phyloP scores from a whole-genome alignment of 2,888 invertebrate species.

The Nasonia oneida region DNA sequence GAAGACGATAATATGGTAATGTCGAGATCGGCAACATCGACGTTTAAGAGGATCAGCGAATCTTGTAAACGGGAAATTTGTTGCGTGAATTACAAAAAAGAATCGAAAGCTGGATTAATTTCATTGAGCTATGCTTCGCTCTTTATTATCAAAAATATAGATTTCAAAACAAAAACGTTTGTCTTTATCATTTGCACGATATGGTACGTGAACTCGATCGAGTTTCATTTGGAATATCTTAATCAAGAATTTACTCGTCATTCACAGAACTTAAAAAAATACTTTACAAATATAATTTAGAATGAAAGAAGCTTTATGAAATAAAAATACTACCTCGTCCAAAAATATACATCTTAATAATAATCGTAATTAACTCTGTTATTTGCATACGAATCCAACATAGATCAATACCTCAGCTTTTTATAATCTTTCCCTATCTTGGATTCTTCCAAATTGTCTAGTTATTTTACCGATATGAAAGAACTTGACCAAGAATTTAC shows the following conservation, averaged over 20 bases:
- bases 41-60: slow-evolving; percentile 75
- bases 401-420: too few species aligned
- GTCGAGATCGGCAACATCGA: slow-evolving; percentile 71
- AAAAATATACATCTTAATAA: not conserved
- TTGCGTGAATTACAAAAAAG: not conserved
- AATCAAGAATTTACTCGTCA: too few species aligned
- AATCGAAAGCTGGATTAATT: not conserved
- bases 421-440: too few species aligned
- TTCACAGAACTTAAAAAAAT: not conserved
- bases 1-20: slow-evolving; percentile 76
- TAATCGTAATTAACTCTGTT: too few species aligned
- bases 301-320: not conserved
- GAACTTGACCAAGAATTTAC: too few species aligned
- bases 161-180: not conserved
- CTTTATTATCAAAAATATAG: not conserved
- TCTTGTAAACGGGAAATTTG: slow-evolving; percentile 40
- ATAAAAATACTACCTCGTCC: not conserved
- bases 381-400: not conserved
- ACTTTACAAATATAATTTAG: not conserved
- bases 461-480: too few species aligned
- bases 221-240: not conserved
- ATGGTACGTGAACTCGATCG: not conserved
- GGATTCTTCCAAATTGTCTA: too few species aligned
- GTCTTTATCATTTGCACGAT: not conserved
- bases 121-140: not conserved